Conservation (phyloP, 2,797 vertebrate genomes). For the Propithecus deckenii region DNA sequence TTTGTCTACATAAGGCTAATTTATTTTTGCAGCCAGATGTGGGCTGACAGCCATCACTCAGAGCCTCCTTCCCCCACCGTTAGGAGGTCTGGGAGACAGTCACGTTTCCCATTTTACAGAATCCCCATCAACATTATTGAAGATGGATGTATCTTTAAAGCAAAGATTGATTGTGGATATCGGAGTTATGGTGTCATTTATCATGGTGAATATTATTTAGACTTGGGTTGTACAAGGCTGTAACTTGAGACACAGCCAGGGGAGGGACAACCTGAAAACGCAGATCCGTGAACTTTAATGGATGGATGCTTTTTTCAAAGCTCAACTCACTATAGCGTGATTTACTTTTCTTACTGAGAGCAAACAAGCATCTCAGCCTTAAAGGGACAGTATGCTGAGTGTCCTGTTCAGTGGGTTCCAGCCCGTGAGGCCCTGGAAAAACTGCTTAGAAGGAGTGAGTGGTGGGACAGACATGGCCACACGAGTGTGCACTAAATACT, state of each 20-base stretch:
- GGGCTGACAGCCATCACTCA: slow-evolving; percentile 99
- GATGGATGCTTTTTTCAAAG: slow-evolving; percentile 90
- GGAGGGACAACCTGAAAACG: slow-evolving; percentile 90
- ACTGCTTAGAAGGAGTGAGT: slow-evolving; percentile 57
- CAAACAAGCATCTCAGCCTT: slow-evolving; percentile 85
- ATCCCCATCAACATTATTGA: slow-evolving; percentile 98
- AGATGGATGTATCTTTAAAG: slow-evolving; percentile 99
- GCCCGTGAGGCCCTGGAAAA: slow-evolving; percentile 50
- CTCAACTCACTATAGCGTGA: slow-evolving; percentile 87
- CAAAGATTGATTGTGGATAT: slow-evolving; percentile 99
- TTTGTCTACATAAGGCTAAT: slow-evolving; percentile 99
- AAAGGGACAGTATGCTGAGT: slow-evolving; percentile 83
- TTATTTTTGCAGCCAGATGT: slow-evolving; percentile 99
- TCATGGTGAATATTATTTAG: slow-evolving; percentile 99
- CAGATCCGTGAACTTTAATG: slow-evolving; percentile 92
- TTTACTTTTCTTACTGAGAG: slow-evolving; percentile 86
- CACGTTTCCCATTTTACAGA: slow-evolving; percentile 91
- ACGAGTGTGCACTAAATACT: neutral
- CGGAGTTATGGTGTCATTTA: slow-evolving; percentile 98
- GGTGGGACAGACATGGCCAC: neutral
- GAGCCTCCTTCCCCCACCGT: slow-evolving; percentile 87
- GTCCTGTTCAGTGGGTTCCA: slow-evolving; percentile 70
- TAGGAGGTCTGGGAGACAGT: slow-evolving; percentile 91
- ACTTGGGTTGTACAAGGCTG: slow-evolving; percentile 97
- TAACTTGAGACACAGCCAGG: slow-evolving; percentile 93